These are phyloP conservation scores for Aramus guarauna DNA, from an alignment of 2,113 vertebrate species.

Conservation along the genomic window DNA sequence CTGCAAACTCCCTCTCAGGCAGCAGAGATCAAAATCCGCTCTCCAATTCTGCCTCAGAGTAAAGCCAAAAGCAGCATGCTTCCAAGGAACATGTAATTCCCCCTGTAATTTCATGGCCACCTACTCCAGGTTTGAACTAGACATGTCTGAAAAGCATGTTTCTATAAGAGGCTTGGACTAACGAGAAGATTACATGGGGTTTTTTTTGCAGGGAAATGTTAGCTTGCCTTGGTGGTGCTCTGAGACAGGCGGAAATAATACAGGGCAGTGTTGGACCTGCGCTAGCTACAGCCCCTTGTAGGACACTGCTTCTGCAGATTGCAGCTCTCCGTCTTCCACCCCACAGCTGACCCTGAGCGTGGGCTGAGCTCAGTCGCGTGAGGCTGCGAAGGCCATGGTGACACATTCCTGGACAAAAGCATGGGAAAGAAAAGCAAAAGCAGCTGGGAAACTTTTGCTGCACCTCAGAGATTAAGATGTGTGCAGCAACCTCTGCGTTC, in stretches of 20 bases:
- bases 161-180: neutral
- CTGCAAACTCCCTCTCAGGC: neutral
- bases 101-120: neutral
- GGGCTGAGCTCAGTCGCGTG: rapidly evolving
- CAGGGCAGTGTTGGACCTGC: neutral
- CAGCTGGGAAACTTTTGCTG: neutral
- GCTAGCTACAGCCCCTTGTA: neutral
- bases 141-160: neutral
- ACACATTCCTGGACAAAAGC: neutral
- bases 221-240: neutral
- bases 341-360: rapidly evolving
- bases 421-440: neutral
- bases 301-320: neutral
- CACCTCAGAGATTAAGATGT: neutral
- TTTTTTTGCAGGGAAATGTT: neutral
- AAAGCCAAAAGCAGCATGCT: neutral
- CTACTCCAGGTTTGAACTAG: neutral
- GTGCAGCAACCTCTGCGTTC: neutral
- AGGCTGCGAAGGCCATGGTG: neutral
- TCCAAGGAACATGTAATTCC: neutral
- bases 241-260: neutral
- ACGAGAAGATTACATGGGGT: neutral
- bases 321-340: neutral
- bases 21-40: neutral
- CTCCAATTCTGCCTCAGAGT: neutral